Evolutionary conservation across 2,113 vertebrate genomes (phyloP).

Genomic region (Bombycilla garrulus): DNA sequence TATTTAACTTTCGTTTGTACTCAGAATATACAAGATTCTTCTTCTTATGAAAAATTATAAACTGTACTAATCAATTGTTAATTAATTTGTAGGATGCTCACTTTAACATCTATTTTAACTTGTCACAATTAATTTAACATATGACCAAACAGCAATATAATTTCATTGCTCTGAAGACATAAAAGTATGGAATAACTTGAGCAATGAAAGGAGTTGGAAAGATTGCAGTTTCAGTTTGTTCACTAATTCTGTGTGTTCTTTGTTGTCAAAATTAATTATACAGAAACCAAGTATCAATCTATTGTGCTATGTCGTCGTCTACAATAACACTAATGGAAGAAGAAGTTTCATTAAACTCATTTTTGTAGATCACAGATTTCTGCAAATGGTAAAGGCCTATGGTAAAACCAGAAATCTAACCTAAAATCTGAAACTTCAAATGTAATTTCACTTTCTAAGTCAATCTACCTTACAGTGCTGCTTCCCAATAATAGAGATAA

Average conservation of each 20-base stretch:
- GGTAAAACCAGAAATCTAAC: background rate
- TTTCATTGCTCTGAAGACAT: background rate
- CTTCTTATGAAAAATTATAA: background rate
- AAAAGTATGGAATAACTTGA: background rate
- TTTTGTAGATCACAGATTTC: background rate
- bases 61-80: background rate
- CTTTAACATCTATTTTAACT: slow-evolving; percentile 19
- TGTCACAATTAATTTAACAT: slow-evolving; percentile 1
- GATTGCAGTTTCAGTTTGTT: slow-evolving; percentile 40
- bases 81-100: background rate
- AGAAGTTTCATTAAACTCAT: background rate
- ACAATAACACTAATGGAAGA: background rate
- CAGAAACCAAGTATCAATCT: slow-evolving; percentile 57
- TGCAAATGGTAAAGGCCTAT: background rate
- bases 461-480: background rate
- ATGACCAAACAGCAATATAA: background rate
- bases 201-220: background rate
- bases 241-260: slow-evolving; percentile 26
- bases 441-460: background rate
- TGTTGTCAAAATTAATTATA: slow-evolving; percentile 62
- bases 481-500: background rate
- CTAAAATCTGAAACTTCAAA: background rate
- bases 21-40: background rate
- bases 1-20: background rate
- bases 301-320: background rate